A percentile compares a stretch with the other conserved stretches of the same genome.
These are phyloP conservation scores for Pediacus dermestoides DNA, from an alignment of 2,888 invertebrate species.

Conservation along the genomic window DNA sequence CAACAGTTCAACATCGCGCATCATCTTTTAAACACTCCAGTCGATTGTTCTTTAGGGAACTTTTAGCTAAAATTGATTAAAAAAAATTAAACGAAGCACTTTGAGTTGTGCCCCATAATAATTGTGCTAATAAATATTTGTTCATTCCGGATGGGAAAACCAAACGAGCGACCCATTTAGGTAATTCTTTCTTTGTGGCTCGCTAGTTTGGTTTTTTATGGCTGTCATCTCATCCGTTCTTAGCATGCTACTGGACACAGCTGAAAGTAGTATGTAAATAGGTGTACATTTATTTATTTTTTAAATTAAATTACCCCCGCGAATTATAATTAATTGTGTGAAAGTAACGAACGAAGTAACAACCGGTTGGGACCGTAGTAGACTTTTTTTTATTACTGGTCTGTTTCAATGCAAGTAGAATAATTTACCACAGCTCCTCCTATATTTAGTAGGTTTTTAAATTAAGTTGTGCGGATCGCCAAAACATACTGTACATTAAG, in stretches of 20 bases:
- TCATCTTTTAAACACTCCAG: constrained; percentile 31
- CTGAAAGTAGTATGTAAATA: constrained; percentile 32
- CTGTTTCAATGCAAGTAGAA: neutral
- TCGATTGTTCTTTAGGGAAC: constrained; percentile 21
- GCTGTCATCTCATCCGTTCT: constrained; percentile 35
- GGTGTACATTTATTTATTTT: constrained; percentile 36
- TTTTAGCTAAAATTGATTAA: no score
- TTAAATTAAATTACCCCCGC: constrained; percentile 22
- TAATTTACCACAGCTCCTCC: constrained; percentile 10
- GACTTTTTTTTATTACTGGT: constrained; percentile 3
- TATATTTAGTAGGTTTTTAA: constrained; percentile 8
- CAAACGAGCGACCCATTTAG: constrained; percentile 18
- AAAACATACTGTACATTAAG: constrained; percentile 16
- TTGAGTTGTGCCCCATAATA: constrained; percentile 23
- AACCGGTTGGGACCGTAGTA: constrained; percentile 2
- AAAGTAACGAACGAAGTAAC: constrained; percentile 2
- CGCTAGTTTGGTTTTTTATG: constrained; percentile 27
- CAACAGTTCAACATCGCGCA: constrained; percentile 26
- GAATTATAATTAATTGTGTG: constrained; percentile 1
- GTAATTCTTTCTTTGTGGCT: constrained; percentile 18
- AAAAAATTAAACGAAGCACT: constrained; percentile 19
- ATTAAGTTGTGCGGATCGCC: constrained; percentile 23
- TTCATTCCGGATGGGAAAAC: constrained; percentile 26
- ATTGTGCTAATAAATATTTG: no score
- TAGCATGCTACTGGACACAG: constrained; percentile 30